A percentile compares a stretch with the other conserved stretches of the same genome.
Evolutionary conservation across 1,140 invertebrate species (phyloP).

Genomic region (Drosophila teissieri): DNA sequence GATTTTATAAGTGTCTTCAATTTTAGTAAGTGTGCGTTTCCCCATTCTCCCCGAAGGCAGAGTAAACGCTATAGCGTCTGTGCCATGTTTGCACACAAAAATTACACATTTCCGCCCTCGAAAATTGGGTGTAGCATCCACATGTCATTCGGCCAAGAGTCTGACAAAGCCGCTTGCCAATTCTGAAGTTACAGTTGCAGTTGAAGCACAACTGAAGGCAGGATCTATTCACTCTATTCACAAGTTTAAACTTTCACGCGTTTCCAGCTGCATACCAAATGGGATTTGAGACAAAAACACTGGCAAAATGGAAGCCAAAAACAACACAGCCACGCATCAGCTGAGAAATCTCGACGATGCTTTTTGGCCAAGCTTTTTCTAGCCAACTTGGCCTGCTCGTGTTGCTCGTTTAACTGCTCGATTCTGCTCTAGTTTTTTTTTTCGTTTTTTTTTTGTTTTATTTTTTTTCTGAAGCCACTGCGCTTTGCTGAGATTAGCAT

Average conservation of each 20-base stretch:
- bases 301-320: slow-evolving; percentile 22
- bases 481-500: slow-evolving; percentile 80
- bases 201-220: slow-evolving; percentile 15
- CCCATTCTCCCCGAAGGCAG: slow-evolving; percentile 14
- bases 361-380: slow-evolving; percentile 45
- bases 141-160: slow-evolving; percentile 53
- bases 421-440: slow-evolving; percentile 37
- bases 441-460: not conserved
- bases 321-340: slow-evolving; percentile 40
- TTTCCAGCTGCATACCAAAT: slow-evolving; percentile 74
- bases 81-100: slow-evolving; percentile 57
- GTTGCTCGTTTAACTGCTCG: slow-evolving; percentile 63
- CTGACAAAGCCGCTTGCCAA: slow-evolving; percentile 48
- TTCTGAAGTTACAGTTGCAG: slow-evolving; percentile 17
- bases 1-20: slow-evolving; percentile 83
- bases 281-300: slow-evolving; percentile 49
- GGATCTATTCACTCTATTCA: slow-evolving; percentile 38
- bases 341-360: slow-evolving; percentile 56
- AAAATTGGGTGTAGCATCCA: slow-evolving; percentile 15
- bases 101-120: slow-evolving; percentile 40
- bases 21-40: slow-evolving; percentile 78
- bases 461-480: slow-evolving; percentile 40
- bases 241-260: slow-evolving; percentile 73
- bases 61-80: slow-evolving; percentile 47
- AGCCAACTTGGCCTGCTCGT: slow-evolving; percentile 35